These are phyloP conservation scores for Pelobates fuscus DNA, from an alignment of 2,113 vertebrate genomes.

Conservation along the genomic window DNA sequence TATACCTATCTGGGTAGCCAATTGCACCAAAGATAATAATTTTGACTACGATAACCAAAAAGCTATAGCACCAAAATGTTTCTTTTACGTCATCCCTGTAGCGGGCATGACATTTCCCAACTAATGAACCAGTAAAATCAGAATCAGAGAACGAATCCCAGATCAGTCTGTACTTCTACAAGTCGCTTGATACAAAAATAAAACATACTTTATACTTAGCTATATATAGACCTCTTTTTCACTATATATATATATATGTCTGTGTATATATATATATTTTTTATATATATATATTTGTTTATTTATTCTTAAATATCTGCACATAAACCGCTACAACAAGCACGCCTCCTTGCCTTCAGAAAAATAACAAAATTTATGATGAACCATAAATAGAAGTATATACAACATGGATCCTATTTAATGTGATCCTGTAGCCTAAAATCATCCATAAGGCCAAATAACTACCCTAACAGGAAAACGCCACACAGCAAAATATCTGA, in stretches of 20 bases:
- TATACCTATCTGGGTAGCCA: conserved; percentile 13
- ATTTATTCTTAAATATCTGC: conserved; percentile 33
- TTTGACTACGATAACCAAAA: conserved; percentile 7
- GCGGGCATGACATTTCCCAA: neutral
- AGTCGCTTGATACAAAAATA: conserved; percentile 42
- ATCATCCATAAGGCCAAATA: neutral
- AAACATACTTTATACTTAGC: conserved; percentile 31
- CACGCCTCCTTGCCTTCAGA: conserved; percentile 11
- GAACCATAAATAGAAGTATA: neutral
- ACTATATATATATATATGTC: conserved; percentile 10
- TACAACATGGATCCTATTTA: neutral
- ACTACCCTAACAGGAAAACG: neutral
- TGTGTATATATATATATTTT: conserved; percentile 33
- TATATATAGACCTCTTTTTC: conserved; percentile 16
- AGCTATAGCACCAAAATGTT: conserved; percentile 39
- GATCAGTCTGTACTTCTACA: conserved; percentile 7
- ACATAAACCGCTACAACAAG: conserved; percentile 21
- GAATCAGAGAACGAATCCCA: conserved; percentile 2
- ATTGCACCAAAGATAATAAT: conserved; percentile 2
- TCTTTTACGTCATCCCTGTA: neutral
- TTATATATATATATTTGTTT: conserved; percentile 11
- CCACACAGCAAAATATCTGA: neutral
- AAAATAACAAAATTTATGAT: conserved; percentile 4
- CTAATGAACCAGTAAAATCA: neutral
- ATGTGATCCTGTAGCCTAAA: neutral